Evolutionary conservation across 2,797 vertebrate genomes (phyloP).

Genomic region (Falco concolor): DNA sequence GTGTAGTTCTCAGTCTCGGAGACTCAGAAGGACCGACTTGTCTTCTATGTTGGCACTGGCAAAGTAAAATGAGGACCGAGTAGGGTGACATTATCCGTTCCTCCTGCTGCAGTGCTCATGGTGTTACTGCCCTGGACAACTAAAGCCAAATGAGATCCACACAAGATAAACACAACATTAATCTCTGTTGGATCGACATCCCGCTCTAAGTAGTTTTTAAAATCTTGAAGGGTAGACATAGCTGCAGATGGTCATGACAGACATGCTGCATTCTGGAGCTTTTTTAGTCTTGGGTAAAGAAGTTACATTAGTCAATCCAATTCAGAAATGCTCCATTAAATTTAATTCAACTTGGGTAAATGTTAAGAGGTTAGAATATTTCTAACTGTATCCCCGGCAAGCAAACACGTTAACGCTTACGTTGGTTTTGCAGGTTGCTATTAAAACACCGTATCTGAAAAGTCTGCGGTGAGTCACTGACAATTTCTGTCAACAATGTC

Average conservation of each 20-base stretch:
- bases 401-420: neutral
- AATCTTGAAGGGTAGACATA: neutral
- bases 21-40: neutral
- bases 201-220: neutral
- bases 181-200: neutral
- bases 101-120: neutral
- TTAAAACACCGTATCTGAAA: neutral
- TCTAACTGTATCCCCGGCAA: neutral
- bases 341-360: conserved; percentile 3
- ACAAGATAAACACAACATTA: neutral
- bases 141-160: neutral
- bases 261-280: neutral
- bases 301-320: neutral
- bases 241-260: neutral
- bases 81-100: neutral
- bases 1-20: neutral
- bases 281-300: neutral
- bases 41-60: neutral
- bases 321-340: neutral
- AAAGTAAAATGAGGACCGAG: neutral
- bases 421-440: neutral
- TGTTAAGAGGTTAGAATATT: neutral
- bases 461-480: neutral
- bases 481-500: conserved; percentile 1
- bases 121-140: neutral